Base-by-base conservation (phyloP, 2,113 vertebrate species). In the Apteryx owenii region DNA sequence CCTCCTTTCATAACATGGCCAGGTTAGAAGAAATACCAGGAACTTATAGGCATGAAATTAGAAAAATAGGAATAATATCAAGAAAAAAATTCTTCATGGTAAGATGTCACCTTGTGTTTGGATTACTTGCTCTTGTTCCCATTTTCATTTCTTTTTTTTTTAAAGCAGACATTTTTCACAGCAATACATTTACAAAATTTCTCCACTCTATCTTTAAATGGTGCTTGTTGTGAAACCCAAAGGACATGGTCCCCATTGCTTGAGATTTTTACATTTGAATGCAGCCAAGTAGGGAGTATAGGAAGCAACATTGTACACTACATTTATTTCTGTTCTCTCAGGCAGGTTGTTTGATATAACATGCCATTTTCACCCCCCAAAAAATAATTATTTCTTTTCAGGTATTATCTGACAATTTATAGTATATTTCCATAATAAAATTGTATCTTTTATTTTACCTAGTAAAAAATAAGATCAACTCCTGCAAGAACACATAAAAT, bases 221-320 rank as follows among this genome's bases (percentile, higher is more conserved):
- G 6, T 81, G 78, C 20, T 82, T 54, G 17, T 28, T 64, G 12
- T 33, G 18, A 7, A n/a, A 44, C 19, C 12, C 44, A 69, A 56
- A 85, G 13, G 28, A 11, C 4, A 9, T 36, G 3, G 23, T 42
- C 85, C 31, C 10, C 50, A 5, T 90, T 81, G 60, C 0, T 0
- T 60, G 72, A 75, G 21, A 38, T 38, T 78, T 95, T 92, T 56
- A 18, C 12, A 42, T 42, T 70, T 64, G 64, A n/a, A 54, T 75
- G 25, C 10, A 42, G 33, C 22, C 82, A 94, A 91, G 62, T n/a
- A 5, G 16, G 11, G 23, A 66, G 56, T 73, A 69, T 22, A 56
- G 53, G 26, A 91, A 65, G 36, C 36, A 82, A 54, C 5, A 26
- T 10, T 75, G 7, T 38, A 70, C 8, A 5, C 22, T 51, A 3